Percentiles rank a stretch among this genome's conserved stretches.
Evolutionary conservation across 2,113 vertebrate species (phyloP).

Genomic region (Etheostoma spectabile): DNA sequence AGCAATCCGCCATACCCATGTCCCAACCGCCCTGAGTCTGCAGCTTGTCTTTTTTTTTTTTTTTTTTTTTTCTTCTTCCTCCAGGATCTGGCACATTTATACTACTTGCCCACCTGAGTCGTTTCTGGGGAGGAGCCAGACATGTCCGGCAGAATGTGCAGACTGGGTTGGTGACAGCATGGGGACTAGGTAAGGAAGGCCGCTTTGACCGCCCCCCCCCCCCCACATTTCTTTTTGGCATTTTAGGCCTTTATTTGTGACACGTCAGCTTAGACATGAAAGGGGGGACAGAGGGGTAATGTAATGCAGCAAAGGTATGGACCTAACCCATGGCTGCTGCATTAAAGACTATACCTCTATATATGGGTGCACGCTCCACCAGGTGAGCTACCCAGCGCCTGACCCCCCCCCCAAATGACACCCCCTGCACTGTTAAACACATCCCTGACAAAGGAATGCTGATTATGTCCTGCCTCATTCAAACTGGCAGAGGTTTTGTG

Average conservation of each 20-base stretch:
- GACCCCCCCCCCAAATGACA: not conserved
- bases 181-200: conserved; percentile 82
- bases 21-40: conserved; percentile 8
- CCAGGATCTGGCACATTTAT: conserved; percentile 86
- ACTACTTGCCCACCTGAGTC: conserved; percentile 85
- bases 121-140: conserved; percentile 80
- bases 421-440: not conserved
- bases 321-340: too few species aligned
- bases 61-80: not conserved
- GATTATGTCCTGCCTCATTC: not conserved
- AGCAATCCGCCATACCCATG: conserved; percentile 32
- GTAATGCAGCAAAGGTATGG: too few species aligned
- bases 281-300: too few species aligned
- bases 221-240: too few species aligned
- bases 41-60: not conserved
- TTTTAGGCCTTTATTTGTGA: too few species aligned
- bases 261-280: too few species aligned
- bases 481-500: not conserved
- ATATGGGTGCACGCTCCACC: too few species aligned
- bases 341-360: too few species aligned
- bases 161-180: conserved; percentile 83
- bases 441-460: not conserved
- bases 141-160: conserved; percentile 84
- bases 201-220: not conserved
- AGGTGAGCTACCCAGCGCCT: too few species aligned